phyloP scores from a whole-genome alignment of 2,888 invertebrate species.

The Sussaba pulchella region DNA sequence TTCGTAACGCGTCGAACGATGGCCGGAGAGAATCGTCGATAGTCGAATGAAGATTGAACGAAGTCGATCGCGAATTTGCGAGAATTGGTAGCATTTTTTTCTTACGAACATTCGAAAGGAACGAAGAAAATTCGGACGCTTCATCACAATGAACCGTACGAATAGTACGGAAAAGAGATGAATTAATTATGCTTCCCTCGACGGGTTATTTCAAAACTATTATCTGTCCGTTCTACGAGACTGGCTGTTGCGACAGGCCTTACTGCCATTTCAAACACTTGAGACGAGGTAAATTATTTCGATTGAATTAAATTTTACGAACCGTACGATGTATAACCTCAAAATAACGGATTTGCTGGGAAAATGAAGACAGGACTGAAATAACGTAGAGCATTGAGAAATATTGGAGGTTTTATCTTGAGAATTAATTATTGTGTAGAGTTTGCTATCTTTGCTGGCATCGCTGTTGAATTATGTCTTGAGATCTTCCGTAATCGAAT shows the following conservation, averaged over 20 bases:
- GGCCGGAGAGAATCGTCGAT: neutral
- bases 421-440: too few relatives aligned
- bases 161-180: constrained; percentile 67
- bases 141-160: constrained; percentile 60
- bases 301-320: neutral
- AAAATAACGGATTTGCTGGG: neutral
- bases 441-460: too few relatives aligned
- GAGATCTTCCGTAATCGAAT: too few relatives aligned
- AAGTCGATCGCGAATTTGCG: neutral
- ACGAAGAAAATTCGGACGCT: constrained; percentile 36
- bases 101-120: too few relatives aligned
- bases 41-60: constrained; percentile 8
- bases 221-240: constrained; percentile 94
- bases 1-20: neutral
- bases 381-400: too few relatives aligned
- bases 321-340: constrained; percentile 34
- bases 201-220: constrained; percentile 95
- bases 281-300: constrained; percentile 88
- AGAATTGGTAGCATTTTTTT: too few relatives aligned
- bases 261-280: constrained; percentile 97
- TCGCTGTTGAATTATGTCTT: too few relatives aligned
- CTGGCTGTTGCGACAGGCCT: constrained; percentile 92
- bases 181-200: constrained; percentile 92
- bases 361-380: too few relatives aligned
- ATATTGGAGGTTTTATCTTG: too few relatives aligned